Evolutionary conservation across 2,113 vertebrate species (phyloP).

Genomic region (Ailurus styani): DNA sequence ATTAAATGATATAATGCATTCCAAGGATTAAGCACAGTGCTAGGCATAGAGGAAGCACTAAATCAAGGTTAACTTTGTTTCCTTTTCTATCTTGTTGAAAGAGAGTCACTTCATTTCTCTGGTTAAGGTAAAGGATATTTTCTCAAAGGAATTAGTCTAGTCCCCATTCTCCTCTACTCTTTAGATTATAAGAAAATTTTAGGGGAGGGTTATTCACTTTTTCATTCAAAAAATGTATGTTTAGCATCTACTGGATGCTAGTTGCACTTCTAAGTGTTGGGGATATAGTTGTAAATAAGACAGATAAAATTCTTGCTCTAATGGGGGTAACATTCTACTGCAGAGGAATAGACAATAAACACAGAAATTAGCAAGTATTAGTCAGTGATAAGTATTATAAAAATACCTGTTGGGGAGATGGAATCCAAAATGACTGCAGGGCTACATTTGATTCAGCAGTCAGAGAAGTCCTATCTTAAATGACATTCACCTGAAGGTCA

Average conservation of each 20-base stretch:
- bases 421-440: background rate
- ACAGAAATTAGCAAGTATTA: background rate
- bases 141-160: background rate
- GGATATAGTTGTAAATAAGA: background rate
- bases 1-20: background rate
- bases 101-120: background rate
- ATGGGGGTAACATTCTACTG: background rate
- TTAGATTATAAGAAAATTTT: constrained; percentile 1
- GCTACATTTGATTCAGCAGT: background rate
- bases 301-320: background rate
- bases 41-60: background rate
- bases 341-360: background rate
- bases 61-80: background rate
- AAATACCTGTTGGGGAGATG: background rate
- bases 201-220: background rate
- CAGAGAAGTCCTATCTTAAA: background rate
- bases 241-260: background rate
- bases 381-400: background rate
- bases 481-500: background rate
- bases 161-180: background rate
- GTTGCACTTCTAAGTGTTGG: background rate
- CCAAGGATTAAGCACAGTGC: background rate
- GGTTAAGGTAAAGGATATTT: background rate
- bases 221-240: background rate
- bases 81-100: background rate